Conservation (phyloP, 2,113 vertebrate species). For the Centrocercus urophasianus region DNA sequence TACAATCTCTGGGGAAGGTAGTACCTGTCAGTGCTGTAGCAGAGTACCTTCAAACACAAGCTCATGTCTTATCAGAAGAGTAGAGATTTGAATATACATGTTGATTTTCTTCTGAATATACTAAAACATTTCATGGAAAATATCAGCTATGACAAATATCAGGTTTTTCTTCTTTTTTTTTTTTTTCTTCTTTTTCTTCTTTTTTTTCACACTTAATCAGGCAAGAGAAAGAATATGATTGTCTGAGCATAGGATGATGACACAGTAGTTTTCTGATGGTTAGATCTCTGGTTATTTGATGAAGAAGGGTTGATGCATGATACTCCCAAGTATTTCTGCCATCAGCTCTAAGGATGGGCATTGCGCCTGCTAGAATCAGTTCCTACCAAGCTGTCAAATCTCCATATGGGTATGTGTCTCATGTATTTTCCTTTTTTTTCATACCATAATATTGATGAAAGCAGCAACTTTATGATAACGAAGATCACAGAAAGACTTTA, state of each 20-base stretch:
- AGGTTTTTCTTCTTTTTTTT: not conserved
- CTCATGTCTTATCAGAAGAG: not conserved
- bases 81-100: not conserved
- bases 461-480: not conserved
- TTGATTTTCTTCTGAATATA: not conserved
- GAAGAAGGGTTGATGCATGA: not conserved
- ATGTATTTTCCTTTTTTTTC: not conserved
- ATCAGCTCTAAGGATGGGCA: not conserved
- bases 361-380: not conserved
- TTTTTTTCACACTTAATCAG: no score
- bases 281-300: not conserved
- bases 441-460: not conserved
- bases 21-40: not conserved
- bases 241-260: fast-evolving
- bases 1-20: not conserved
- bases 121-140: not conserved
- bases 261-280: not conserved
- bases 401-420: not conserved
- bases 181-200: no score
- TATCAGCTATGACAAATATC: not conserved
- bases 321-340: not conserved
- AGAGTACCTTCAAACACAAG: not conserved
- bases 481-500: not conserved
- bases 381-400: not conserved
- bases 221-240: not conserved